Evolutionary conservation across 2,888 invertebrate genomes (phyloP).

Genomic region (Diadegma fenestrale): DNA sequence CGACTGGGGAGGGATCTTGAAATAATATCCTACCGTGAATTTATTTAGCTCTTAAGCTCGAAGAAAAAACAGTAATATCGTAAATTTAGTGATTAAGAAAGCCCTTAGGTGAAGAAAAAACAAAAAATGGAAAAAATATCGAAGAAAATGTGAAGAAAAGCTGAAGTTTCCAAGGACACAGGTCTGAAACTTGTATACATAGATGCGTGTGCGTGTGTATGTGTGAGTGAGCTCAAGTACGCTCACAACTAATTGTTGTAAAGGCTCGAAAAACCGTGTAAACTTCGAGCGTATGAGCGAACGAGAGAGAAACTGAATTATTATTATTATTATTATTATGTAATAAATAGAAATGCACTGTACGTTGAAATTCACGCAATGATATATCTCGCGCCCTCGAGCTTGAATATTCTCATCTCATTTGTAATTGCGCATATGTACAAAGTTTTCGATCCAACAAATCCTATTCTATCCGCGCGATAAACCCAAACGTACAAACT

Average conservation of each 20-base stretch:
- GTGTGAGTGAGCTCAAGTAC: background rate
- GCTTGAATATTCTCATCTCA: conserved; percentile 57
- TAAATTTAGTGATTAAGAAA: conserved; percentile 79
- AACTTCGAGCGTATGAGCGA: conserved; percentile 35
- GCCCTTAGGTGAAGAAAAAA: conserved; percentile 73
- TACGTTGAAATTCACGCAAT: conserved; percentile 80
- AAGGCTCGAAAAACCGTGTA: conserved; percentile 28
- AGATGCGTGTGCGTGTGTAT: conserved; percentile 27
- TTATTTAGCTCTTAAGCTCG: conserved; percentile 81
- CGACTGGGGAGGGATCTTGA: conserved; percentile 81
- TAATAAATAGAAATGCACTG: conserved; percentile 78
- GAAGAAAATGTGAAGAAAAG: conserved; percentile 27
- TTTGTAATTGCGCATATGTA: conserved; percentile 72
- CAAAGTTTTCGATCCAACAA: conserved; percentile 76
- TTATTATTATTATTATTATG: conserved; percentile 69
- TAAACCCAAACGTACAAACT: conserved; percentile 11
- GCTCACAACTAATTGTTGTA: conserved; percentile 7
- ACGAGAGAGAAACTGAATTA: conserved; percentile 69
- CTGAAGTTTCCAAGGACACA: conserved; percentile 23
- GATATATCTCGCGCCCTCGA: conserved; percentile 79
- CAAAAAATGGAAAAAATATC: background rate
- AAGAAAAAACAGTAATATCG: conserved; percentile 71
- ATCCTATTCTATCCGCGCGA: conserved; percentile 22
- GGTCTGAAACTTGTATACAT: conserved; percentile 16
- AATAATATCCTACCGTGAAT: conserved; percentile 80